Percentiles rank a stretch among this genome's conserved stretches.
phyloP scores from a whole-genome alignment of 2,797 vertebrate species.

The Pseudochromis fuscus region DNA sequence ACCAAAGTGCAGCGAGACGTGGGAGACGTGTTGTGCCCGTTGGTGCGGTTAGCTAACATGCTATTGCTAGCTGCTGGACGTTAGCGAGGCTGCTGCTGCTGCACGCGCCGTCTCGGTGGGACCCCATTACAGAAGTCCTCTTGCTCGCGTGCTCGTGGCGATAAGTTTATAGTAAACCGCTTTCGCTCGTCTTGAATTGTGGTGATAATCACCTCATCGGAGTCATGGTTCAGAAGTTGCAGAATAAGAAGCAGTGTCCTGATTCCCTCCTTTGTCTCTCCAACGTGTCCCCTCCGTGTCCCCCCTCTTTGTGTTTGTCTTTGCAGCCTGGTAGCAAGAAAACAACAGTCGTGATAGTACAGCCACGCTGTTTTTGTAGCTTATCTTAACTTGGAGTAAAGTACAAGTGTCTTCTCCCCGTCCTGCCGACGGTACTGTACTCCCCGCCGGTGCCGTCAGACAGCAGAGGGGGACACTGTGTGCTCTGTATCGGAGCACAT shows the following conservation, averaged over 20 bases:
- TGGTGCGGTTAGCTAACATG: slow-evolving; percentile 56
- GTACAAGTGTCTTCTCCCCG: slow-evolving; percentile 22
- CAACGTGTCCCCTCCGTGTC: neutral
- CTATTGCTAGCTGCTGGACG: slow-evolving; percentile 67
- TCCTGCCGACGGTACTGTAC: slow-evolving; percentile 14
- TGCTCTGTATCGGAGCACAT: slow-evolving; percentile 52
- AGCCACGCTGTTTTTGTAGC: neutral
- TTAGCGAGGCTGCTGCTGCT: slow-evolving; percentile 40
- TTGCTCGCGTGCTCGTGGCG: too few relatives aligned
- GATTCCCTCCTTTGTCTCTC: slow-evolving; percentile 56
- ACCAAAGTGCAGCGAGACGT: slow-evolving; percentile 13
- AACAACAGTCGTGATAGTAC: neutral
- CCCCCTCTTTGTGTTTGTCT: slow-evolving; percentile 29
- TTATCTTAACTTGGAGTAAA: slow-evolving; percentile 47
- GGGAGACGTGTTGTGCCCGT: slow-evolving; percentile 50
- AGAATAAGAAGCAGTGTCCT: slow-evolving; percentile 21
- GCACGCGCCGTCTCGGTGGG: slow-evolving; percentile 53
- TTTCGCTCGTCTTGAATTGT: fast-evolving
- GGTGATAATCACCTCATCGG: neutral
- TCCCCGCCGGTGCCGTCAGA: slow-evolving; percentile 9
- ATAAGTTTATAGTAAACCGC: neutral
- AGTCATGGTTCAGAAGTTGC: slow-evolving; percentile 34
- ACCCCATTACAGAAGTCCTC: too few relatives aligned
- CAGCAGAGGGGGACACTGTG: slow-evolving; percentile 57
- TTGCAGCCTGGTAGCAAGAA: slow-evolving; percentile 4